Evolutionary conservation across 2,113 vertebrate species (phyloP), one percentile per base, ranked within the genome.

Genomic region (Anolis sagrei): DNA sequence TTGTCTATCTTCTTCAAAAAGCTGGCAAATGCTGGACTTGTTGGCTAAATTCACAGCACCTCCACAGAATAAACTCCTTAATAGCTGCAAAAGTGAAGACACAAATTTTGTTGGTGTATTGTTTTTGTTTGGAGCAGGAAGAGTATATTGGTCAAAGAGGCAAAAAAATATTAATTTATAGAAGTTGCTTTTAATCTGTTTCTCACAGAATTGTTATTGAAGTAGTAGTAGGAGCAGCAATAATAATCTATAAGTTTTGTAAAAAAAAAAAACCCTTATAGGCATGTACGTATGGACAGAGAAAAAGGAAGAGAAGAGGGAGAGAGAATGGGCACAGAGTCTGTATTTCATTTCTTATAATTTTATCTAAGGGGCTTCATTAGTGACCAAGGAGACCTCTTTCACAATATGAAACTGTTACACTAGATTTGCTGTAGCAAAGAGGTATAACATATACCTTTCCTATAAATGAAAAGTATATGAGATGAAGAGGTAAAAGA

Each of bases 391-490:
- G 69, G 51, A 73, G 51, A 58, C 69, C 51, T 61, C 69, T 74
- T 74, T 69, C 69, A 74, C 48, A 61, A 74, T 61, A 39, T 25
- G n/a, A 61, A 82, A 82, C 58, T n/a, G 70, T 21, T 39, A 29
- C 25, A 29, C 49, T 82, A 58, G 13, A 23, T 44, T 74, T 74
- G 13, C n/a, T 25, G 27, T 82, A 32, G 25, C 51, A 74, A 82
- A 73, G 25, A 61, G 25, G 32, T 34, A 44, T 73, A 19, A 61
- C 32, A 32, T 48, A 39, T 39, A 66, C 80, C 66, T 70, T 49
- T 54, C 32, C 44, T 81, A 48, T 19, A 81, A 70, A 54, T 81
- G 21, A 48, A 81, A 81, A 34, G 66, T 54, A 34, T 81, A 70
- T 70, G 51, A 70, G 70, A 70, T 32, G 39, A 69, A 69, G 36